Evolutionary conservation across 2,113 vertebrate genomes (phyloP), one percentile per base, ranked within the genome.

Genomic region (Paracanthobrama guichenoti): DNA sequence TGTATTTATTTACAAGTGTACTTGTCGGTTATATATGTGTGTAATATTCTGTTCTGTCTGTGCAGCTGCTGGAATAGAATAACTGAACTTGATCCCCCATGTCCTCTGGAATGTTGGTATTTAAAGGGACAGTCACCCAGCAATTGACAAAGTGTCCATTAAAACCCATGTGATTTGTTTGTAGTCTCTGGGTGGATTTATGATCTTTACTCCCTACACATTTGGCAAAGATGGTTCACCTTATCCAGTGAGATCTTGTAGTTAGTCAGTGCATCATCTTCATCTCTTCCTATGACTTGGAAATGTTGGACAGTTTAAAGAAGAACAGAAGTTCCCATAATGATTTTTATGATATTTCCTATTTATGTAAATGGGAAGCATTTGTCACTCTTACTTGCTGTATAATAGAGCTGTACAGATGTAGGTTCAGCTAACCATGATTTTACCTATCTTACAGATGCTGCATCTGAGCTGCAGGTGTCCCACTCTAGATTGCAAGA

Each of bases 401-500:
- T 46, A 44, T 26, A 26, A 48, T 26, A 26, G 13, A 73, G 42
- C 71, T 73, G 13, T 42, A 48, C 71, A 46, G 12, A 73, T 72
- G 22, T 72, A 72, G 42, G 12, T 22, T 46, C 31, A 46, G 12
- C 22, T 46, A 24, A 44, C 67, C 5, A 7, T 46, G 5, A 24
- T 10, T 46, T 46, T 16, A 26, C 48, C 1, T 85, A 28, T 26
- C 16, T 91, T 90, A 89, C 90, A 96, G 96, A 96, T 92, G 92
- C 95, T 82, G 81, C 93, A 26, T 94, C 95, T 12, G 96, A 97
- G 55, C 92, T 97, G 20, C 94, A 96, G 0, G 90, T 95, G 42
- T 95, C 96, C 88, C 96, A 94, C 91, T 94, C 95, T 67, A 95
- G 89, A 90, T 88, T 95, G 88, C 94, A 91, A 76, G 96, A 98